Evolutionary conservation across 2,888 invertebrate genomes (phyloP), one percentile per base, ranked within the genome.

Genomic region (Hyposoter didymator): DNA sequence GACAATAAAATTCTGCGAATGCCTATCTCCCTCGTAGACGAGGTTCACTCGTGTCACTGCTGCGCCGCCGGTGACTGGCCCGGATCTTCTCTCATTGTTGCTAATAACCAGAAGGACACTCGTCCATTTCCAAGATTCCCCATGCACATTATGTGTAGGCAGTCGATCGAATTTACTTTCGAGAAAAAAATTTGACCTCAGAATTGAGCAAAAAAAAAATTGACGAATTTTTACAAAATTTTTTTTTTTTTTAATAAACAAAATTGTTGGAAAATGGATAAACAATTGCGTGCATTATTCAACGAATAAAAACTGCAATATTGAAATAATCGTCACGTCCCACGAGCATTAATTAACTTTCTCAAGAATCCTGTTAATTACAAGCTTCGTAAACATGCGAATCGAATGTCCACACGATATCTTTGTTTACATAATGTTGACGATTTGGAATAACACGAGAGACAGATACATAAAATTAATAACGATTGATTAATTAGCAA

Each of bases 1-100:
- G 82, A 79, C 84, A 82, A 85, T 85, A 87, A 87, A 85, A 88
- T 88, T 88, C 85, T 80, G 78, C 81, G 88, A 85, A 87, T 84
- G 82, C 49, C 78, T 82, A 55, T 82, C 74, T 45, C 55, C 49
- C 12, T 5, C 70, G 39, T 70, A 35, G 69, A 70, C n/a, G 47
- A 43, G n/a, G 52, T 28, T 67, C 55, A 43, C 47, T 49, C 39
- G 39, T 64, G 43, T 22, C 35, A 19, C 7, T n/a, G 17, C 49
- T n/a, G n/a, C n/a, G n/a, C n/a, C 28, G 28, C 35, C 78, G 78
- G 22, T 72, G 82, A 82, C 78, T 79, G 55, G 74, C 59, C 85
- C 78, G 82, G 75, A 67, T 47, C 67, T 59, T 28, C 14, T 64
- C 73, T 64, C 64, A 78, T 82, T 82, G 78, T 84, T 82, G 69